phyloP scores from a whole-genome alignment of 2,797 vertebrate genomes.

The Kryptolebias ocellatus region DNA sequence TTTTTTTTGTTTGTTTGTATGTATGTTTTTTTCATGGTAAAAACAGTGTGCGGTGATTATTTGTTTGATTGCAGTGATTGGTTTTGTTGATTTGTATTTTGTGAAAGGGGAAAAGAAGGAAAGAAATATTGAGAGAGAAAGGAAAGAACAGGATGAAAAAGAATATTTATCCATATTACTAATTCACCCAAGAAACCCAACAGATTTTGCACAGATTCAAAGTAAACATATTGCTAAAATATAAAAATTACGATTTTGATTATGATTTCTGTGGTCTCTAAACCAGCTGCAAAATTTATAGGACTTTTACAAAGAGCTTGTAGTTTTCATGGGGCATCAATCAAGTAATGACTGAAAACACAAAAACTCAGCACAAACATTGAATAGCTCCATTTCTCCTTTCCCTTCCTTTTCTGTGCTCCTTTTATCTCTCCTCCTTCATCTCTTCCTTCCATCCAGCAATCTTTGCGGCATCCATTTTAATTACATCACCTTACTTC shows the following conservation, averaged over 20 bases:
- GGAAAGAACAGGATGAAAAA: conserved; percentile 73
- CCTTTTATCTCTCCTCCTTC: conserved; percentile 19
- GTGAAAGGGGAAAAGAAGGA: conserved; percentile 50
- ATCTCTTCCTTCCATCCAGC: conserved; percentile 6
- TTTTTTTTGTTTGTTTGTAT: conserved; percentile 74
- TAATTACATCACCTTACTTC: conserved; percentile 51
- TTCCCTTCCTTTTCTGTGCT: conserved; percentile 15
- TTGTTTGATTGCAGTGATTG: conserved; percentile 59
- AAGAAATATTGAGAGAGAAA: conserved; percentile 28
- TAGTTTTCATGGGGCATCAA: background rate
- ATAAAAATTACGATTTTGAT: background rate
- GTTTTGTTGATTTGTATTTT: conserved; percentile 51
- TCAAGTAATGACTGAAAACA: conserved; percentile 21
- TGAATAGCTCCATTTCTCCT: conserved; percentile 24
- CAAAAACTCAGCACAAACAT: conserved; percentile 40
- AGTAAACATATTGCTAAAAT: background rate
- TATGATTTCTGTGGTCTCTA: background rate
- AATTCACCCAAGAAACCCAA: conserved; percentile 50
- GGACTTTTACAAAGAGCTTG: conserved; percentile 12
- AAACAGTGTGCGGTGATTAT: conserved; percentile 32
- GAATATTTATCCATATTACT: conserved; percentile 89
- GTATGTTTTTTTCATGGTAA: conserved; percentile 35
- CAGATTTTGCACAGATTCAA: conserved; percentile 10
- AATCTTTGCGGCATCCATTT: conserved; percentile 55
- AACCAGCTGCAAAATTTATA: conserved; percentile 15